A percentile compares a stretch with the other conserved stretches of the same genome.
Conservation (phyloP, 2,797 vertebrate genomes). For the Eurystomus glaucurus region DNA sequence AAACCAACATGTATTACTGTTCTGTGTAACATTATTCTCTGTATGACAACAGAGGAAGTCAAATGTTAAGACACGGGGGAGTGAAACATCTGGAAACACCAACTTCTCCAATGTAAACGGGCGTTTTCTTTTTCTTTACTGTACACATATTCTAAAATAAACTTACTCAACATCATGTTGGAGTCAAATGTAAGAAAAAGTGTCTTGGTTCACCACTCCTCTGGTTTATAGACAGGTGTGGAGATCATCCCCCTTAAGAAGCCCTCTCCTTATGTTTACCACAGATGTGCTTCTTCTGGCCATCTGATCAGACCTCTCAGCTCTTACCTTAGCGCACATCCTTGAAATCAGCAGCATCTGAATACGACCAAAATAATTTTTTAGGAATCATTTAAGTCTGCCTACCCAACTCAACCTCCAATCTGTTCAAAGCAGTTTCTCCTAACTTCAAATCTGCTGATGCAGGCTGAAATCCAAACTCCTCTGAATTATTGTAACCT, state of each 20-base stretch:
- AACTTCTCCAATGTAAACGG: rapidly evolving
- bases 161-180: neutral
- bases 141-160: neutral
- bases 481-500: neutral
- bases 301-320: neutral
- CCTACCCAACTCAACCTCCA: neutral
- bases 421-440: neutral
- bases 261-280: neutral
- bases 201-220: neutral
- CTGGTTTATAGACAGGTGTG: neutral
- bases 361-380: neutral
- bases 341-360: neutral
- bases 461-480: neutral
- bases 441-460: neutral
- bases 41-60: neutral
- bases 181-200: neutral
- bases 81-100: neutral
- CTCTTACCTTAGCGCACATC: neutral
- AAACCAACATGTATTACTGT: neutral
- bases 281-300: neutral
- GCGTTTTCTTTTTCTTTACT: neutral
- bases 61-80: neutral
- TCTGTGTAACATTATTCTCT: rapidly evolving
- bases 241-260: neutral
- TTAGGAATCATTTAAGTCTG: neutral